These are phyloP conservation scores for Conus canariensis DNA, from an alignment of 2,888 invertebrate species.

Conservation along the genomic window DNA sequence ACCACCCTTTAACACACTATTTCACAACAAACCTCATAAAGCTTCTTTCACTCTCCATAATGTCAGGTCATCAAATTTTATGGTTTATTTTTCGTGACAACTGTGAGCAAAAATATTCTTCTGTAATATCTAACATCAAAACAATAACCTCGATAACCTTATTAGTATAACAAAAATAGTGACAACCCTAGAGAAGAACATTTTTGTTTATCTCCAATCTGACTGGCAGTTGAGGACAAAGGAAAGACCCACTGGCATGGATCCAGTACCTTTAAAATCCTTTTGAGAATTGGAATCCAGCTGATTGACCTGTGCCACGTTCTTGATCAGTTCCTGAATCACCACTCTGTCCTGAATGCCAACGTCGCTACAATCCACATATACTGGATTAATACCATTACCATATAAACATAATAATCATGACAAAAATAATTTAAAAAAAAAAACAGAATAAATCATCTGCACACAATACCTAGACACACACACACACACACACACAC, in stretches of 20 bases:
- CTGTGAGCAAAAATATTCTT: no score
- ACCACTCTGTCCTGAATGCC: constrained; percentile 95
- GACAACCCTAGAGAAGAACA: no score
- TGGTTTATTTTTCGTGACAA: background rate
- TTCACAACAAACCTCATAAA: no score
- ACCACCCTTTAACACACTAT: no score
- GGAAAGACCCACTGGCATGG: background rate
- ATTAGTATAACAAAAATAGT: no score
- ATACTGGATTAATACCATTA: no score
- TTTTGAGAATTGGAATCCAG: constrained; percentile 90
- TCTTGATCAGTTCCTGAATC: constrained; percentile 98
- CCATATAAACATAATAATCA: background rate
- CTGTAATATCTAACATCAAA: no score
- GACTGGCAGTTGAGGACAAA: background rate
- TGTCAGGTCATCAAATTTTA: no score
- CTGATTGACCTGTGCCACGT: constrained; percentile 97
- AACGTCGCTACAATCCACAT: constrained; percentile 88
- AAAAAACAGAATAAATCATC: no score
- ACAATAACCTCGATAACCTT: no score
- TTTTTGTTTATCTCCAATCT: background rate
- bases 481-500: background rate
- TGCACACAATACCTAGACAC: background rate
- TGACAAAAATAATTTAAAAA: background rate
- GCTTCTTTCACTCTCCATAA: no score
- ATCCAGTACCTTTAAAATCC: constrained; percentile 89